Percentiles rank a stretch among this genome's conserved stretches.
Conservation (phyloP, 2,113 vertebrate species). For the Peucedramus taeniatus region DNA sequence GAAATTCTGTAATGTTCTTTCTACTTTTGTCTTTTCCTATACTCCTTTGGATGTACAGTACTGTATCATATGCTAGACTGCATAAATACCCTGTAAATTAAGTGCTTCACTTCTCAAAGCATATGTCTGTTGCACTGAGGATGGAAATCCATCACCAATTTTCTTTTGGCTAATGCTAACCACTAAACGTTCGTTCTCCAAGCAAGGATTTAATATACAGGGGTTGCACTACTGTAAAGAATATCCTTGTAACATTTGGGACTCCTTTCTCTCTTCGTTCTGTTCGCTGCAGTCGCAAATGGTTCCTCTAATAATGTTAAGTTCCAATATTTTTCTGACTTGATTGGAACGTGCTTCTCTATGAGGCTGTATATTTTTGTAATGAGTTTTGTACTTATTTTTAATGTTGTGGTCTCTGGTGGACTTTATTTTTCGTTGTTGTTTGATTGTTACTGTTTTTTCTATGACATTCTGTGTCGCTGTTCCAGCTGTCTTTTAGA, state of each 20-base stretch:
- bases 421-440: slow-evolving; percentile 80
- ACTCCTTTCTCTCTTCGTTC: slow-evolving; percentile 70
- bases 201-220: slow-evolving; percentile 70
- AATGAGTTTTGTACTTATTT: slow-evolving; percentile 91
- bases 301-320: slow-evolving; percentile 76
- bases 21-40: slow-evolving; percentile 78
- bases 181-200: slow-evolving; percentile 52
- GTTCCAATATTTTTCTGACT: slow-evolving; percentile 85
- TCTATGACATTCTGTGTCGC: slow-evolving; percentile 79
- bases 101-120: slow-evolving; percentile 75
- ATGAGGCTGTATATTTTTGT: slow-evolving; percentile 97
- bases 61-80: slow-evolving; percentile 75
- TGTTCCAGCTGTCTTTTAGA: slow-evolving; percentile 80
- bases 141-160: slow-evolving; percentile 75
- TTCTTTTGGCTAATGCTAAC: slow-evolving; percentile 75
- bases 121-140: slow-evolving; percentile 81
- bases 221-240: slow-evolving; percentile 72
- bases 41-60: slow-evolving; percentile 77
- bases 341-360: slow-evolving; percentile 85
- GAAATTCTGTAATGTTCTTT: slow-evolving; percentile 76
- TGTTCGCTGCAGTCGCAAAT: slow-evolving; percentile 73
- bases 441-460: slow-evolving; percentile 86
- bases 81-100: slow-evolving; percentile 76
- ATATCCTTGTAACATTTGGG: slow-evolving; percentile 71
- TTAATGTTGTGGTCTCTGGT: slow-evolving; percentile 80